Conservation (phyloP, 1,140 invertebrate species). For the Saccostrea cuccullata region DNA sequence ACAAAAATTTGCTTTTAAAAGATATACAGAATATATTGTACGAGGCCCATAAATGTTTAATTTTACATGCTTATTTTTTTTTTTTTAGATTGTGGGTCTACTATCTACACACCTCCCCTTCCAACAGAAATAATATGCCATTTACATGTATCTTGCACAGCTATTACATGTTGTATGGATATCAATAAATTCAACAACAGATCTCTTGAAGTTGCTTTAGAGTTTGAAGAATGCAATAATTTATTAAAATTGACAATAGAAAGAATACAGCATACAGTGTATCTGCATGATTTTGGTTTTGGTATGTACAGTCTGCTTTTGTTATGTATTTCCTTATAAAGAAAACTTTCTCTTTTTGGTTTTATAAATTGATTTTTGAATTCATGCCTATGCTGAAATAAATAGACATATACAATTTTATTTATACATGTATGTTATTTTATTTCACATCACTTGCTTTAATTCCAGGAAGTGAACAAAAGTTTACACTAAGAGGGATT, state of each 20-base stretch:
- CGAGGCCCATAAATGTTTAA: background rate
- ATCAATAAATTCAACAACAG: background rate
- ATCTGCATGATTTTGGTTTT: slow-evolving; percentile 32
- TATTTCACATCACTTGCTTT: too few species aligned
- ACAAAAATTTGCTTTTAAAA: background rate
- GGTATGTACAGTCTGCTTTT: too few species aligned
- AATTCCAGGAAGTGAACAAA: slow-evolving; percentile 37
- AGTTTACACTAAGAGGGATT: slow-evolving; percentile 20
- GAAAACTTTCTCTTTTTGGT: too few species aligned
- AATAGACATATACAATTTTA: too few species aligned
- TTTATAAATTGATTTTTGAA: too few species aligned
- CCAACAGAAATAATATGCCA: slow-evolving; percentile 40
- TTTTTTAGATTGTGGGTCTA: background rate
- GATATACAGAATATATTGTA: background rate
- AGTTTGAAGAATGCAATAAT: slow-evolving; percentile 36
- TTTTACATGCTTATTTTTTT: background rate
- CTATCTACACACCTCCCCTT: background rate
- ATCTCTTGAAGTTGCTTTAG: background rate
- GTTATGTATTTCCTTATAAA: too few species aligned
- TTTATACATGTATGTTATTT: too few species aligned
- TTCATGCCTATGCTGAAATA: too few species aligned
- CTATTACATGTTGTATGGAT: slow-evolving; percentile 40
- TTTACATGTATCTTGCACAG: slow-evolving; percentile 27
- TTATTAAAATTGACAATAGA: slow-evolving; percentile 28
- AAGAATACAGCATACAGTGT: background rate